Percentiles rank a stretch among this genome's conserved stretches.
Conservation (phyloP, 2,797 vertebrate species). For the Nannoperca australis region DNA sequence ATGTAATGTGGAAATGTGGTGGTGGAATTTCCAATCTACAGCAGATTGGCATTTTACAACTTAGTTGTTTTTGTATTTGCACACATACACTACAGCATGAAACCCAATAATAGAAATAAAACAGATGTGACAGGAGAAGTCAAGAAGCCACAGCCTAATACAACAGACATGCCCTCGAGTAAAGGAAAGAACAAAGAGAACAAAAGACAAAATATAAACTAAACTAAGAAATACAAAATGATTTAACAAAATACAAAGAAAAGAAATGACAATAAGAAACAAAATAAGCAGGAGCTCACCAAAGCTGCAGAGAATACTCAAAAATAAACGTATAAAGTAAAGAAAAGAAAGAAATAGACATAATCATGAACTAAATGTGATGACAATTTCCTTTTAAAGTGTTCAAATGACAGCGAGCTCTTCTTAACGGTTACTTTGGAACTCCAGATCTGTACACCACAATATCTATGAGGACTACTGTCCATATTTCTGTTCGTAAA, state of each 20-base stretch:
- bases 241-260: too few relatives aligned
- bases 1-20: neutral
- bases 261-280: too few relatives aligned
- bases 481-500: neutral
- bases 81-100: neutral
- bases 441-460: neutral
- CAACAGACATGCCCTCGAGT: neutral
- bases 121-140: neutral
- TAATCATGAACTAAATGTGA: neutral
- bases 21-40: neutral
- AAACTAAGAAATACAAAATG: too few relatives aligned
- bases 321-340: too few relatives aligned
- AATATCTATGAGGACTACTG: neutral
- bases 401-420: neutral
- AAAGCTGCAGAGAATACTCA: neutral
- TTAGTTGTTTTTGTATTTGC: neutral
- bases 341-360: neutral
- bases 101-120: neutral
- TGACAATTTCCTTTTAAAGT: neutral
- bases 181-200: neutral
- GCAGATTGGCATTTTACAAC: neutral
- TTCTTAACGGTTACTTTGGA: neutral
- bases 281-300: neutral
- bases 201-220: neutral
- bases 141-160: neutral